Conservation (phyloP, 2,888 invertebrate species). For the Cheilosia grossa region DNA sequence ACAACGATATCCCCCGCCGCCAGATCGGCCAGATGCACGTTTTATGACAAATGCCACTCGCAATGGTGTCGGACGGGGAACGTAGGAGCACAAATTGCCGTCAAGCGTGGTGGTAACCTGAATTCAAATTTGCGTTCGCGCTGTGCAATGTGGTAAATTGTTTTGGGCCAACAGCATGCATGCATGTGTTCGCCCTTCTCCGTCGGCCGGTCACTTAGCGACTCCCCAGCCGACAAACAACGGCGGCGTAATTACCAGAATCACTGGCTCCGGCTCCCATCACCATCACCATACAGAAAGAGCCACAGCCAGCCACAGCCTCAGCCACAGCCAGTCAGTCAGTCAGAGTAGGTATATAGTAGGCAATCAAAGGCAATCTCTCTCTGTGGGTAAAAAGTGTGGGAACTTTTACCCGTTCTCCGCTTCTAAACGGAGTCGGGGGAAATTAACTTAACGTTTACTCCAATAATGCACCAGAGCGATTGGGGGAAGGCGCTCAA, state of each 20-base stretch:
- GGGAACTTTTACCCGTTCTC: slow-evolving; percentile 69
- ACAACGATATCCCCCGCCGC: slow-evolving; percentile 7
- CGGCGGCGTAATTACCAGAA: slow-evolving; percentile 74
- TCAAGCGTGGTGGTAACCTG: slow-evolving; percentile 63
- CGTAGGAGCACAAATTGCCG: slow-evolving; percentile 47
- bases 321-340: slow-evolving; percentile 19
- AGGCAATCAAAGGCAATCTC: slow-evolving; percentile 74
- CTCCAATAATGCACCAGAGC: slow-evolving; percentile 73
- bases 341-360: slow-evolving; percentile 36
- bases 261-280: slow-evolving; percentile 74
- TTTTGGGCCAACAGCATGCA: slow-evolving; percentile 64
- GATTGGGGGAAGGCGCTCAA: slow-evolving; percentile 75
- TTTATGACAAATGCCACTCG: slow-evolving; percentile 74
- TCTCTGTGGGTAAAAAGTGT: slow-evolving; percentile 64
- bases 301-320: slow-evolving; percentile 5
- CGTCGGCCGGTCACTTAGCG: slow-evolving; percentile 65
- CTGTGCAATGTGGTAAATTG: slow-evolving; percentile 71
- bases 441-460: slow-evolving; percentile 70
- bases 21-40: slow-evolving; percentile 64
- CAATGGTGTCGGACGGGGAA: slow-evolving; percentile 44
- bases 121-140: slow-evolving; percentile 71
- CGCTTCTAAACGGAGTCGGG: slow-evolving; percentile 56
- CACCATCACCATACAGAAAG: slow-evolving; percentile 43
- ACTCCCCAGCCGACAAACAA: slow-evolving; percentile 72
- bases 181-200: slow-evolving; percentile 42